Conservation (phyloP, 2,797 vertebrate species). For the Nasua narica region DNA sequence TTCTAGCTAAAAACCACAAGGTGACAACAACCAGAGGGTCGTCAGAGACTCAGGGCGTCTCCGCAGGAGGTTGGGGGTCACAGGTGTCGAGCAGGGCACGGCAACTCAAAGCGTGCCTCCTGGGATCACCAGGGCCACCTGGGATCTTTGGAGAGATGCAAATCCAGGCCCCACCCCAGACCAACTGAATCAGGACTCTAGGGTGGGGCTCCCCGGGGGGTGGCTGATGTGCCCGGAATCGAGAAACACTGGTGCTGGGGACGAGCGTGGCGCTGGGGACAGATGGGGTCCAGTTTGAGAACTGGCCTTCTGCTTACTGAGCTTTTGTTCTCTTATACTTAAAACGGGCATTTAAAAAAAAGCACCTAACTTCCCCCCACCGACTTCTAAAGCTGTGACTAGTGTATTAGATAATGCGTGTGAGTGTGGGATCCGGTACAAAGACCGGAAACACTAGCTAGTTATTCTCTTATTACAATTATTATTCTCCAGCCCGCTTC, state of each 20-base stretch:
- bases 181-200: not conserved
- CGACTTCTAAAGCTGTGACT: not conserved
- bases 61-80: not conserved
- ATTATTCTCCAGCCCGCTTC: not conserved
- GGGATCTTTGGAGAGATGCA: not conserved
- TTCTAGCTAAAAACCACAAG: not conserved
- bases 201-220: not conserved
- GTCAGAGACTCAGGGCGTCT: not conserved
- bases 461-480: not conserved
- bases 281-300: not conserved
- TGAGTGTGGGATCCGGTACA: not conserved
- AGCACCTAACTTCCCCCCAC: not conserved
- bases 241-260: not conserved
- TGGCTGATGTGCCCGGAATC: not conserved
- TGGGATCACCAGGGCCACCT: fast-evolving
- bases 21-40: not conserved
- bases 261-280: not conserved
- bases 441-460: not conserved
- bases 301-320: not conserved
- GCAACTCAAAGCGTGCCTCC: not conserved
- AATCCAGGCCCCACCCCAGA: not conserved
- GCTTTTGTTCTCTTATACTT: not conserved
- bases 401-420: not conserved
- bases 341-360: not conserved
- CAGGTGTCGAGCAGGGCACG: fast-evolving